Evolutionary conservation across 2,797 vertebrate genomes (phyloP).

Genomic region (Notolepis coatsorum): DNA sequence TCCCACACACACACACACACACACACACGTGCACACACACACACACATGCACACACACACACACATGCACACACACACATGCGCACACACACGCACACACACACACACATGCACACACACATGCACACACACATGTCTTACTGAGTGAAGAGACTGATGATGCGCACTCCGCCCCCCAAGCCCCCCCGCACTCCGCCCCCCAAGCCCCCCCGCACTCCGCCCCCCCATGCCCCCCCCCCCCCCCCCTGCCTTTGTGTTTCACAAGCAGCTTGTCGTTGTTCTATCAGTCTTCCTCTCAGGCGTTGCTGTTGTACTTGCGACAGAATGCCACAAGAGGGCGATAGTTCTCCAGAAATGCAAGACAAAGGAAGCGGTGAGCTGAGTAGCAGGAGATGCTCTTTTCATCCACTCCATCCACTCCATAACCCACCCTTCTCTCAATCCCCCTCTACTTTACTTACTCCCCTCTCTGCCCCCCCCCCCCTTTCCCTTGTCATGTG

Average conservation of each 20-base stretch:
- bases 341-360: slow-evolving; percentile 7
- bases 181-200: too few relatives aligned
- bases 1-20: background rate
- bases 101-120: background rate
- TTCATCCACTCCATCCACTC: too few relatives aligned
- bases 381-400: slow-evolving; percentile 38
- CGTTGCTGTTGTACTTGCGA: slow-evolving; percentile 11
- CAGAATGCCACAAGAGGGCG: slow-evolving; percentile 36
- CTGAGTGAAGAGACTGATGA: background rate
- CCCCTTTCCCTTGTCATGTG: too few relatives aligned
- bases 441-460: too few relatives aligned
- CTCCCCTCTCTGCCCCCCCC: too few relatives aligned
- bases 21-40: background rate
- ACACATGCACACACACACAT: slow-evolving; percentile 2
- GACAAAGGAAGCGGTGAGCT: background rate
- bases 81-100: slow-evolving; percentile 5
- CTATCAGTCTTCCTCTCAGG: background rate
- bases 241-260: too few relatives aligned
- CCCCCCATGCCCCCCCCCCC: too few relatives aligned
- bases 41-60: background rate
- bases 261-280: slow-evolving; percentile 10
- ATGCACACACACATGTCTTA: background rate
- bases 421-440: too few relatives aligned
- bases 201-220: too few relatives aligned
- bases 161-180: background rate